Conservation (phyloP, 2,888 invertebrate species). For the Dinocampus coccinellae region DNA sequence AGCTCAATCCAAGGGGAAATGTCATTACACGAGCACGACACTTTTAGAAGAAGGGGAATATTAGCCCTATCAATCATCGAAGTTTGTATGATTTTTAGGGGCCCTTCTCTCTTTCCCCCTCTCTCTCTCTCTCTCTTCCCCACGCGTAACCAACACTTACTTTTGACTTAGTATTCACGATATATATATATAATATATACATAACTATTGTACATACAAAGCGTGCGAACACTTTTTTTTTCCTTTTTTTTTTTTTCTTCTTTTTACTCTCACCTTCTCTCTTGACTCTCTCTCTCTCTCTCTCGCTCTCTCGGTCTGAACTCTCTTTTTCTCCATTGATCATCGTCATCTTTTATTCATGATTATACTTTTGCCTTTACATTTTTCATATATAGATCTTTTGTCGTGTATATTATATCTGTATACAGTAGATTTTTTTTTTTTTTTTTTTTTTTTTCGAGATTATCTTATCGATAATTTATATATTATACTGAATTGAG, state of each 20-base stretch:
- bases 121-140: too few relatives aligned
- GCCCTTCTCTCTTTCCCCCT: too few relatives aligned
- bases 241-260: too few relatives aligned
- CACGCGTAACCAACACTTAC: too few relatives aligned
- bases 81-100: conserved; percentile 36
- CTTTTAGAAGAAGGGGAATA: conserved; percentile 47
- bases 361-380: conserved; percentile 42
- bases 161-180: too few relatives aligned
- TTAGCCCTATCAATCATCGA: conserved; percentile 68
- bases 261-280: background rate
- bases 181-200: background rate
- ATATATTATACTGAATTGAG: too few relatives aligned
- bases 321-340: background rate
- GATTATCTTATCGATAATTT: too few relatives aligned
- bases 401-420: background rate
- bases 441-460: too few relatives aligned
- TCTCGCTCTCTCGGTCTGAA: too few relatives aligned
- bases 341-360: conserved; percentile 59
- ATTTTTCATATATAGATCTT: background rate
- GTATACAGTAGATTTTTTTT: background rate
- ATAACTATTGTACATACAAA: conserved; percentile 43
- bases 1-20: background rate
- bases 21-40: conserved; percentile 9
- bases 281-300: conserved; percentile 41
- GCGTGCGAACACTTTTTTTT: conserved; percentile 48